Base-by-base conservation (phyloP, 2,888 invertebrate genomes). In the Myopa tessellatipennis region DNA sequence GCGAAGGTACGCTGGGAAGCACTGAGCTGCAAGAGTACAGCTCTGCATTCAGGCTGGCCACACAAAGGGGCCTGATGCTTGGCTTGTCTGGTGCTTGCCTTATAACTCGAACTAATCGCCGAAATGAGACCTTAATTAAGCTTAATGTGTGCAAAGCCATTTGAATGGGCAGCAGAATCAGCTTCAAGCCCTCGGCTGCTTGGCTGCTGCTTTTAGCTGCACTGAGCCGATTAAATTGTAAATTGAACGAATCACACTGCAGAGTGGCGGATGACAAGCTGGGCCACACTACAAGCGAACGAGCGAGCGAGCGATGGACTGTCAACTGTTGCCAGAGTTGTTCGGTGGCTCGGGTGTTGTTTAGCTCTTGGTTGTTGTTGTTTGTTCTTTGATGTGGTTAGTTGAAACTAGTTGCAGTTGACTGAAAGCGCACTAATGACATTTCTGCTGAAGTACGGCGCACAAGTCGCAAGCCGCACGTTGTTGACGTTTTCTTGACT, bases 71-170 rank as follows among this genome's bases (percentile, higher is more conserved):
- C 14, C 14, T 65, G 63, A 52, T 36, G 50, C 14, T 50, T n/a
- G 70, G 26, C 26, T 26, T 26, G 26, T 2, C 26, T 26, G 26
- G 1, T 26, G 26, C 26, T 26, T 50, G n/a, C 55, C 58, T 58
- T 71, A 26, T 60, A 38, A 36, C 71, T 38, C 60, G 38, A 60
- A 75, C 69, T 69, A 69, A 75, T 75, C 75, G 60, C 67, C 68
- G 58, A 75, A 69, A 75, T 75, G 55, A 75, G 75, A 75, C 60
- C 69, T 75, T 75, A 69, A 75, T 75, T 68, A 69, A 75, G 69
- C 69, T 69, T 75, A 69, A 74, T 74, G 74, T 74, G 65, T 74
- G 73, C 73, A 61, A 73, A 73, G 26, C 61, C 40, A 61, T 73
- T 73, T 73, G 63, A 73, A 73, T 40, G 40, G 63, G 61, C 61